Base-by-base conservation (phyloP, 2,113 vertebrate species). In the Ptyas mucosa region DNA sequence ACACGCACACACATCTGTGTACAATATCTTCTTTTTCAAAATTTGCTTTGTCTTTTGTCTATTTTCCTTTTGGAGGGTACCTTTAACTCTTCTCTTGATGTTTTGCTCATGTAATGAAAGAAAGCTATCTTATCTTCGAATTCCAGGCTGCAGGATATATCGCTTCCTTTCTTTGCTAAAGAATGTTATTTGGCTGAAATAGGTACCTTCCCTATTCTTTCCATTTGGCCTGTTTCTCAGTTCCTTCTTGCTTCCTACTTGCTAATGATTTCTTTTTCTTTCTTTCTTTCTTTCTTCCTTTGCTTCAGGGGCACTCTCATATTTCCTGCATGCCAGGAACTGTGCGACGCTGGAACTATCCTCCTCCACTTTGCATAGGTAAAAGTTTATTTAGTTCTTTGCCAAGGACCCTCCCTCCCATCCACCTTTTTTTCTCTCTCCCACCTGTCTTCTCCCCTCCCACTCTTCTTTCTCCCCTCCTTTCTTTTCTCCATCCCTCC, bases 301-400 rank as follows among this genome's bases (percentile, higher is more conserved):
- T 90, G 61, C 43, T 95, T 3, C 97, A 99, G 99, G 99, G 99
- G 52, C 99, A 98, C 93, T 99, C 99, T 0, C 99, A 99, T 95
- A 99, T 99, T 91, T 99, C 99, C 95, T 99, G 99, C 96, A 99
- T 99, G 99, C 99, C 99, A 0, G 99, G 99, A 88, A 99, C 99
- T 0, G 99, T 99, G 69, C 97, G 99, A 34, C 98, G 99, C 91
- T 99, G 99, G 99, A 99, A 99, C 96, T 99, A 99, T 94, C 99
- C 99, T 0, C 99, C 99, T 1, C 99, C 99, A 0, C 98, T 99
- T 87, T 99, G 99, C 95, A 99, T 99, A 0, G 99, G 99, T 99
- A 98, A 96, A 98, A 57, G 7, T 26, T 12, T 0, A 18, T 39
- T 39, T 89, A 12, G 9, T 49, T 26, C 21, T 49, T 87, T 87